A percentile compares a stretch with the other conserved stretches of the same genome.
These are phyloP conservation scores for Gerosis bhagava DNA, from an alignment of 2,888 invertebrate genomes.

Conservation along the genomic window DNA sequence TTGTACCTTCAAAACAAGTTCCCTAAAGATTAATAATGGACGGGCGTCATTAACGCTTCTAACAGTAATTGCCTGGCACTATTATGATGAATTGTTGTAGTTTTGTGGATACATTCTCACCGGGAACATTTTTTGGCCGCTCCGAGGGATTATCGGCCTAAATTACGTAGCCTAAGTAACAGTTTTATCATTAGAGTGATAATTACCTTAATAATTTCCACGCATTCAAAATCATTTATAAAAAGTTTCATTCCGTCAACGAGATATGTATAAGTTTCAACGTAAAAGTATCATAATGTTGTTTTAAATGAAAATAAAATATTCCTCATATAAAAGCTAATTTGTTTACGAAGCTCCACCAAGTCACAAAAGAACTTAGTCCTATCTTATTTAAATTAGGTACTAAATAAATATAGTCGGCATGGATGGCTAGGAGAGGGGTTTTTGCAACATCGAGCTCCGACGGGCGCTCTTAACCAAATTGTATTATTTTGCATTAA, in stretches of 20 bases:
- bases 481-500: slow-evolving; percentile 81
- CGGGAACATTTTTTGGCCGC: slow-evolving; percentile 53
- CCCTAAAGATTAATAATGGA: slow-evolving; percentile 71
- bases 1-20: slow-evolving; percentile 72
- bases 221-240: slow-evolving; percentile 36
- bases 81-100: slow-evolving; percentile 74
- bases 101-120: slow-evolving; percentile 71
- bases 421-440: slow-evolving; percentile 55
- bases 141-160: slow-evolving; percentile 60
- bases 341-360: slow-evolving; percentile 69
- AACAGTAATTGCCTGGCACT: slow-evolving; percentile 59
- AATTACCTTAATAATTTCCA: slow-evolving; percentile 44
- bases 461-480: slow-evolving; percentile 65
- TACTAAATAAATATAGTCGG: slow-evolving; percentile 70
- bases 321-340: slow-evolving; percentile 52
- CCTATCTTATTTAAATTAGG: slow-evolving; percentile 77
- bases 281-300: slow-evolving; percentile 26
- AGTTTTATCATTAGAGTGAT: slow-evolving; percentile 48
- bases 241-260: slow-evolving; percentile 30
- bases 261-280: slow-evolving; percentile 25
- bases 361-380: slow-evolving; percentile 71
- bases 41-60: slow-evolving; percentile 76
- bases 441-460: slow-evolving; percentile 60
- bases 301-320: slow-evolving; percentile 19
- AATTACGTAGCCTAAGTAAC: slow-evolving; percentile 41